These are phyloP conservation scores for Emys orbicularis DNA, from an alignment of 2,797 vertebrate genomes.

Conservation along the genomic window DNA sequence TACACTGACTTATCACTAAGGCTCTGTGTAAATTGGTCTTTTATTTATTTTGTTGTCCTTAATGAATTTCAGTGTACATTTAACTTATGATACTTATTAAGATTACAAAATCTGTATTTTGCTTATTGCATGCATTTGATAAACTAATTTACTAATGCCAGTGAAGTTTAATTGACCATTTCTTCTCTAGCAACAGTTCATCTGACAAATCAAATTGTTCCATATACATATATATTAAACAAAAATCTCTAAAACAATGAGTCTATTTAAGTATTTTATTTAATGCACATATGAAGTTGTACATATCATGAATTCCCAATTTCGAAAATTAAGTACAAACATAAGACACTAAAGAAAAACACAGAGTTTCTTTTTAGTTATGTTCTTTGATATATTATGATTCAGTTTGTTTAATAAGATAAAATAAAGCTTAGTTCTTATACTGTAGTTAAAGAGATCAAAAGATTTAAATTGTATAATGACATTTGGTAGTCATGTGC, in stretches of 20 bases:
- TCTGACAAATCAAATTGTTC: neutral
- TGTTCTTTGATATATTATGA: neutral
- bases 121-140: neutral
- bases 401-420: neutral
- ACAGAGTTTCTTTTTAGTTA: neutral
- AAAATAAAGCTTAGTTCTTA: neutral
- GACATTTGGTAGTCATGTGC: neutral
- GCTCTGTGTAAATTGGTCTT: neutral
- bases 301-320: neutral
- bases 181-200: neutral
- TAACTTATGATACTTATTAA: neutral
- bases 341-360: neutral
- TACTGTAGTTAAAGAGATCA: neutral
- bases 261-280: neutral
- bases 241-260: neutral
- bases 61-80: rapidly evolving
- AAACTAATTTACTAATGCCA: neutral
- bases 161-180: neutral
- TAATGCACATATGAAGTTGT: neutral
- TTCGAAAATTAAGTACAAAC: neutral
- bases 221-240: neutral
- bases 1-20: neutral
- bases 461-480: neutral
- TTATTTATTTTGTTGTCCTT: neutral
- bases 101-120: neutral